phyloP scores from a whole-genome alignment of 2,888 invertebrate genomes.

The Campaea margaritaria region DNA sequence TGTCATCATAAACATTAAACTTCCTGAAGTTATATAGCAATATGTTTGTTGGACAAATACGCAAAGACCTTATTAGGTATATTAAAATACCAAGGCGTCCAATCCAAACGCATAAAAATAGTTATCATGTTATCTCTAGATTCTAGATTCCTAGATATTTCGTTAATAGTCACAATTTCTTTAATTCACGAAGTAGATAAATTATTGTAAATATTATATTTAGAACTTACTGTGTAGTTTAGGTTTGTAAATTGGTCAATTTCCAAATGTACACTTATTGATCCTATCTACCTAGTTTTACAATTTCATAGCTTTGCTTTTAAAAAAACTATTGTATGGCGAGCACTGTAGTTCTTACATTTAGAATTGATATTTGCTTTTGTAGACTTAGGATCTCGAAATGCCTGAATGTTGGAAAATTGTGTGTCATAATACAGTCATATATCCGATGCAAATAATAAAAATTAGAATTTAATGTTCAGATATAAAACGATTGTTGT shows the following conservation, averaged over 20 bases:
- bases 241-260: constrained; percentile 81
- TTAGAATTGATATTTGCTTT: constrained; percentile 64
- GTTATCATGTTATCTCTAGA: constrained; percentile 4
- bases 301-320: constrained; percentile 70
- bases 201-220: constrained; percentile 57
- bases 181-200: constrained; percentile 51
- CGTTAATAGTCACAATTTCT: constrained; percentile 26
- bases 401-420: constrained; percentile 41
- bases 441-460: constrained; percentile 16
- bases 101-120: background rate
- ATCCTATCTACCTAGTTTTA: constrained; percentile 62
- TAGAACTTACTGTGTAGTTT: constrained; percentile 59
- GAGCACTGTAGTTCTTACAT: constrained; percentile 60
- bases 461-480: constrained; percentile 19
- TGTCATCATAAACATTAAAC: background rate
- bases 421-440: constrained; percentile 21
- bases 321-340: constrained; percentile 55
- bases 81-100: background rate
- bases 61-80: background rate
- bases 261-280: constrained; percentile 67
- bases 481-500: constrained; percentile 13
- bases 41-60: too few species aligned
- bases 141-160: constrained; percentile 8
- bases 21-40: too few species aligned
- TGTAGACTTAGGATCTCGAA: constrained; percentile 62